Evolutionary conservation across 2,888 invertebrate species (phyloP).

Genomic region (Drosophila leonis): DNA sequence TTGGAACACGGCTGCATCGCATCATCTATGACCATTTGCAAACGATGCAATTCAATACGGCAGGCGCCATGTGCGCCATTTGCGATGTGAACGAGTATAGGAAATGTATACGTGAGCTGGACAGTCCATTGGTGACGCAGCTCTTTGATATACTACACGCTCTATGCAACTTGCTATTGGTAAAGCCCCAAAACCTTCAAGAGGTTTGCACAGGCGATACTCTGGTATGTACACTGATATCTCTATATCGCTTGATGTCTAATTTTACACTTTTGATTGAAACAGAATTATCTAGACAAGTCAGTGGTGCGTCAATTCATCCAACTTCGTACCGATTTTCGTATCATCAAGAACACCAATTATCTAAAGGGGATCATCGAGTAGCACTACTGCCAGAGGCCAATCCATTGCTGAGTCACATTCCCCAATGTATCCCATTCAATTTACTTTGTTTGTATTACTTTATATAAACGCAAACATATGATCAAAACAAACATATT

Average conservation of each 20-base stretch:
- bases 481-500: slow-evolving; percentile 45
- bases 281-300: slow-evolving; percentile 95
- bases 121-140: slow-evolving; percentile 92
- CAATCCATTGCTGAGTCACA: slow-evolving; percentile 58
- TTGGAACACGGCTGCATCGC: slow-evolving; percentile 96
- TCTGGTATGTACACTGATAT: slow-evolving; percentile 88
- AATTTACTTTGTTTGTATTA: slow-evolving; percentile 40
- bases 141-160: slow-evolving; percentile 98
- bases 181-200: slow-evolving; percentile 97
- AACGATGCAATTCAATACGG: slow-evolving; percentile 97
- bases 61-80: slow-evolving; percentile 98
- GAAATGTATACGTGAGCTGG: slow-evolving; percentile 91
- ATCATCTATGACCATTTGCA: slow-evolving; percentile 97
- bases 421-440: slow-evolving; percentile 51
- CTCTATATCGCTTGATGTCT: not conserved
- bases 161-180: slow-evolving; percentile 96
- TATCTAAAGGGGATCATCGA: slow-evolving; percentile 87
- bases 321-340: slow-evolving; percentile 97
- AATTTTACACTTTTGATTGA: slow-evolving; percentile 7
- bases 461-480: slow-evolving; percentile 45
- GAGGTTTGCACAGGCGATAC: slow-evolving; percentile 98
- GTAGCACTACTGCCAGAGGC: slow-evolving; percentile 45
- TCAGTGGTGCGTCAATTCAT: slow-evolving; percentile 96
- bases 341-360: slow-evolving; percentile 91
- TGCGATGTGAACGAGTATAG: slow-evolving; percentile 99